Evolutionary conservation across 2,888 invertebrate species (phyloP), one percentile per base, ranked within the genome.

Genomic region (Elegia similella): DNA sequence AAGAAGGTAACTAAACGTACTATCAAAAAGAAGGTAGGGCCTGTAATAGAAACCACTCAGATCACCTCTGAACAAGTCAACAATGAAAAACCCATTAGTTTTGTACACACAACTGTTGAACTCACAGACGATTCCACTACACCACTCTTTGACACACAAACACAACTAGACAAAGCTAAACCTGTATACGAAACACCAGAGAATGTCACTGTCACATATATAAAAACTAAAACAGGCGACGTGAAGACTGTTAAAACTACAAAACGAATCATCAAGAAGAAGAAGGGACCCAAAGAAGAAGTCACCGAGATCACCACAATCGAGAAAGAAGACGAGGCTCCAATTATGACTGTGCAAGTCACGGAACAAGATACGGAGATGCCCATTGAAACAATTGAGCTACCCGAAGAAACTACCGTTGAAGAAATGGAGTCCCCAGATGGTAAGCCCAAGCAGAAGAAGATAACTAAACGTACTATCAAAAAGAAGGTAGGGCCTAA

Each of bases 221-320:
- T 68, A 0, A 59, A 56, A 10, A 65, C 69, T 0, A 61, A 67
- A 12, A 61, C 55, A 5, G 64, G 66, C 0, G 64, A 68, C 8
- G 56, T 64, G 0, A 61, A 66, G 44, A 59, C 64, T 2, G 58
- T 70, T 0, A 72, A 65, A 44, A 69, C 67, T 0, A 62, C 73
- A 65, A 55, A 71, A 67, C 62, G 62, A 6, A 66, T 74, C 67
- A 50, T 50, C 8, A 50, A 32, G 67, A 69, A 54, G 70, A 76
- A 50, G 12, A 23, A 12, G 72, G 52, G 71, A 80, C 69, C 72
- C 0, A 88, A 88, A 56, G 73, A 83, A 59, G 88, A 88, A 64
- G 75, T 85, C 30, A 86, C 91, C 5, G 86, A 85, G 68, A 82
- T 81, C 29, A 74, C 83, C 6, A 89, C 90, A 17, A 75, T 83